These are phyloP conservation scores for Drosophila ficusphila DNA, from an alignment of 1,140 invertebrate species.

Conservation along the genomic window DNA sequence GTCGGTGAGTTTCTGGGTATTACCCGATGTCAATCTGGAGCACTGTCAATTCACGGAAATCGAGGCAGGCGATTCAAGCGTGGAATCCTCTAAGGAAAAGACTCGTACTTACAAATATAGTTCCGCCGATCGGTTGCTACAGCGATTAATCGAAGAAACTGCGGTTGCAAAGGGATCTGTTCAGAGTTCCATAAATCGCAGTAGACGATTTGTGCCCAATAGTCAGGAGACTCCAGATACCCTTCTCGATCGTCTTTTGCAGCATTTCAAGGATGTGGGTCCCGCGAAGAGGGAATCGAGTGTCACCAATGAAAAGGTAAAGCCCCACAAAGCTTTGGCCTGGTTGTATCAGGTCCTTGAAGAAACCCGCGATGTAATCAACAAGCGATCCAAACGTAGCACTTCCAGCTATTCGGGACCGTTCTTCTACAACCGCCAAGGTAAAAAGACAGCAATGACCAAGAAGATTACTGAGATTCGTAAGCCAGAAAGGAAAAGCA, in stretches of 20 bases:
- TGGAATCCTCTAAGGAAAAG: constrained; percentile 32
- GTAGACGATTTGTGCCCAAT: constrained; percentile 65
- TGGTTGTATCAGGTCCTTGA: constrained; percentile 60
- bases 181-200: constrained; percentile 51
- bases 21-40: constrained; percentile 71
- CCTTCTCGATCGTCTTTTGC: constrained; percentile 40
- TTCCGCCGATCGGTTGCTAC: constrained; percentile 69
- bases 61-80: constrained; percentile 43
- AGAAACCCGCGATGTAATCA: constrained; percentile 44
- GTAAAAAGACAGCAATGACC: constrained; percentile 60
- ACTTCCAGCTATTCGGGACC: constrained; percentile 53
- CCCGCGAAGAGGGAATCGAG: constrained; percentile 39
- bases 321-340: constrained; percentile 44
- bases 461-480: constrained; percentile 80
- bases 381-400: constrained; percentile 42
- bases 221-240: constrained; percentile 33
- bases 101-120: constrained; percentile 46
- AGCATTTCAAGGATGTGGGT: constrained; percentile 28
- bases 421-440: constrained; percentile 64
- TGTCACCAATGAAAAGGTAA: constrained; percentile 3
- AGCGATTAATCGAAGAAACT: constrained; percentile 76
- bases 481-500: constrained; percentile 67
- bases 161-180: constrained; percentile 50
- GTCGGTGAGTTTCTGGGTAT: constrained; percentile 79
- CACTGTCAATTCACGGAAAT: constrained; percentile 79